Evolutionary conservation across 2,888 invertebrate species (phyloP).

Genomic region (Drosophila cracens): DNA sequence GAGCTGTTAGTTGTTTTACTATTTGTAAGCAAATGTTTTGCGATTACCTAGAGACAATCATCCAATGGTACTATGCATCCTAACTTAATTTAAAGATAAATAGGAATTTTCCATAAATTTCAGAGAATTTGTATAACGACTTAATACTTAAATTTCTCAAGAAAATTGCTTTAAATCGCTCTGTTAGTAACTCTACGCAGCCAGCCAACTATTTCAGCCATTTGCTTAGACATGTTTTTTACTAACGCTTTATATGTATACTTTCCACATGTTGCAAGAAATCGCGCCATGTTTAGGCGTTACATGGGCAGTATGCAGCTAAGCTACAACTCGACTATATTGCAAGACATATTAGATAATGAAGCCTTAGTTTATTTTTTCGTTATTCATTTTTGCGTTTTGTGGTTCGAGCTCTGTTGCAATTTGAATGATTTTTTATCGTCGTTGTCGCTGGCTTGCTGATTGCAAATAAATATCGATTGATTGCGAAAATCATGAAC

Average conservation of each 20-base stretch:
- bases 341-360: slow-evolving; percentile 76
- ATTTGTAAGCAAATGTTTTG: slow-evolving; percentile 3
- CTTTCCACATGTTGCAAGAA: slow-evolving; percentile 62
- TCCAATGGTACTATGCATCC: neutral
- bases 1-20: slow-evolving; percentile 1
- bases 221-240: slow-evolving; percentile 33
- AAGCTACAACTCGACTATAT: slow-evolving; percentile 29
- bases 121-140: neutral
- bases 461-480: slow-evolving; percentile 51
- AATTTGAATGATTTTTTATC: slow-evolving; percentile 72
- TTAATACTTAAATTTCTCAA: slow-evolving; percentile 11
- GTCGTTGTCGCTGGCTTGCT: slow-evolving; percentile 12
- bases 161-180: slow-evolving; percentile 7
- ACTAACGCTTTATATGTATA: slow-evolving; percentile 32
- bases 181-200: neutral
- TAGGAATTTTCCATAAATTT: neutral
- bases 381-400: slow-evolving; percentile 21
- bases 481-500: slow-evolving; percentile 55
- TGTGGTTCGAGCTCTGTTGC: slow-evolving; percentile 62
- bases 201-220: slow-evolving; percentile 20
- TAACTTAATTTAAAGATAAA: too few relatives aligned
- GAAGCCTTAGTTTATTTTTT: slow-evolving; percentile 58
- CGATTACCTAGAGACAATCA: neutral
- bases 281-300: slow-evolving; percentile 51
- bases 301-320: slow-evolving; percentile 37